phyloP scores from a whole-genome alignment of 2,888 invertebrate species.

The Agapostemon virescens region DNA sequence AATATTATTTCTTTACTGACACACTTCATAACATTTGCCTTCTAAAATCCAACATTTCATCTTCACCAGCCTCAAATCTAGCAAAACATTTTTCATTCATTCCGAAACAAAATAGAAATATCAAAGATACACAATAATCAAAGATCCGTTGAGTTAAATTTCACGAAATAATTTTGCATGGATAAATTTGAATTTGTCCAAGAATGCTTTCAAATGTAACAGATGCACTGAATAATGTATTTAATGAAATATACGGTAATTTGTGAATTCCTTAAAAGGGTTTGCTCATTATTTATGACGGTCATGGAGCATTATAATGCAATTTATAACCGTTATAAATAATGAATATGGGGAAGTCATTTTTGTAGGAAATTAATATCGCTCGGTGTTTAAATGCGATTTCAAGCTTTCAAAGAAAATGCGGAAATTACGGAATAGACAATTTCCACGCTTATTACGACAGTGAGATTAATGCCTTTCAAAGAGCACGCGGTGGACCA shows the following conservation, averaged over 20 bases:
- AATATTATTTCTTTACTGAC: no score
- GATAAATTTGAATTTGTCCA: background rate
- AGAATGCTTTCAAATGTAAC: background rate
- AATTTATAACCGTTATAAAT: background rate
- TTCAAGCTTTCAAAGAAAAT: background rate
- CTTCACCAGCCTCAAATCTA: no score
- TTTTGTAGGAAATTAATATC: background rate
- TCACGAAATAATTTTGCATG: background rate
- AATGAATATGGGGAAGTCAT: background rate
- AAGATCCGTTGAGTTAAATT: background rate
- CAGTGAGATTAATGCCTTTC: slow-evolving; percentile 34
- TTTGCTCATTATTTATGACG: background rate
- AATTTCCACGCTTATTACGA: slow-evolving; percentile 26
- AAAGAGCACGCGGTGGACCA: slow-evolving; percentile 24
- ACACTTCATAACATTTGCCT: no score
- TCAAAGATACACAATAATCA: background rate
- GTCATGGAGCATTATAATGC: background rate
- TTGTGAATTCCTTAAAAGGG: background rate
- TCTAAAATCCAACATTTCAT: no score
- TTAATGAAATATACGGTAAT: background rate
- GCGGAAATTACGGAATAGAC: slow-evolving; percentile 14
- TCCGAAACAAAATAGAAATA: background rate
- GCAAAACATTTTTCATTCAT: background rate
- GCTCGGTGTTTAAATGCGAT: background rate
- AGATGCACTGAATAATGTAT: background rate